These are phyloP conservation scores for Bactericera cockerelli DNA, from an alignment of 1,140 invertebrate genomes.

Conservation along the genomic window DNA sequence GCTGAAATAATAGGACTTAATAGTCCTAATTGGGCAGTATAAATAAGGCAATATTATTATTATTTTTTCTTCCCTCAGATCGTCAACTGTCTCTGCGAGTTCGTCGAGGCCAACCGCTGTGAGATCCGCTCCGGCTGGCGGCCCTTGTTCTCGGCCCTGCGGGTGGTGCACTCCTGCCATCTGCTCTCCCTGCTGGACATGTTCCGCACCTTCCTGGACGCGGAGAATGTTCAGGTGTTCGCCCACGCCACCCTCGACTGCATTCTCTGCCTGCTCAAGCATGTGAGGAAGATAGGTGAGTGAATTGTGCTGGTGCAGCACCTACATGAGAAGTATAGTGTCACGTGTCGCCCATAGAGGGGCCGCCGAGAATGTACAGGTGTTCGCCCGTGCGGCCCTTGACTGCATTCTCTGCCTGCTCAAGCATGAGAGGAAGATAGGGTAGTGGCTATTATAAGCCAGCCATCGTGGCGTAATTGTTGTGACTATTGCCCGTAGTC, in stretches of 20 bases:
- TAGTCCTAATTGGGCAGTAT: no score
- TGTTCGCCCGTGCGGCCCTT: conserved; percentile 83
- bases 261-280: conserved; percentile 67
- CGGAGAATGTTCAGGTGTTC: conserved; percentile 82
- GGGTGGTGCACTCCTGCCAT: conserved; percentile 54
- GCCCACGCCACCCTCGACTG: conserved; percentile 86
- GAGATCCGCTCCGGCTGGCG: conserved; percentile 89
- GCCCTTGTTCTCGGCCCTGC: conserved; percentile 74
- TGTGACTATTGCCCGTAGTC: no score
- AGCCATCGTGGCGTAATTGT: no score
- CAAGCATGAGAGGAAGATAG: conserved; percentile 41
- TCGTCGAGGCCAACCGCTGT: conserved; percentile 79
- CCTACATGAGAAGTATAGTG: no score
- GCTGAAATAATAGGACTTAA: no score
- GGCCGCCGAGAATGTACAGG: conserved; percentile 79
- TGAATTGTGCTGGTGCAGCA: conserved; percentile 24
- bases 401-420: conserved; percentile 84
- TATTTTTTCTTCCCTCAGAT: conserved; percentile 64
- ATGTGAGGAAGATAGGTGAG: conserved; percentile 39
- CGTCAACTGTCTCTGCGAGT: conserved; percentile 85
- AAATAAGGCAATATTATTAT: no score
- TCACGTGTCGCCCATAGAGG: no score
- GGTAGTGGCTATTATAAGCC: no score
- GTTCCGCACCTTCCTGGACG: conserved; percentile 79
- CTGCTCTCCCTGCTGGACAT: conserved; percentile 70